A percentile compares a stretch with the other conserved stretches of the same genome.
Evolutionary conservation across 2,888 invertebrate species (phyloP).

Genomic region (Stenurella melanura): DNA sequence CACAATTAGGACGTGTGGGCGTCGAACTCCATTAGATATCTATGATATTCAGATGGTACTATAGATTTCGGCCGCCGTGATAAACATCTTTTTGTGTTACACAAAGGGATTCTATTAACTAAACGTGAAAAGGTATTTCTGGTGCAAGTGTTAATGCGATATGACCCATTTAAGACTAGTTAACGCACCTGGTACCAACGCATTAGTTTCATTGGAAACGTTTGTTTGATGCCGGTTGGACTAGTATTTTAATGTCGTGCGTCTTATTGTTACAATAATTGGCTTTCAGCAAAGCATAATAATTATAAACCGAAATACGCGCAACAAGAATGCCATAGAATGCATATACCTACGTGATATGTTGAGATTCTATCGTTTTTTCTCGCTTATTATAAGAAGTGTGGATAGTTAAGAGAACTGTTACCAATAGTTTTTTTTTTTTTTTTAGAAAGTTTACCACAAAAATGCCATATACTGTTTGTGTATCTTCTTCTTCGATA

Average conservation of each 20-base stretch:
- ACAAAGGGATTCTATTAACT: constrained; percentile 32
- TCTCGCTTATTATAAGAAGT: neutral
- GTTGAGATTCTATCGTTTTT: neutral
- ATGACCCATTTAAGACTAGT: constrained; percentile 18
- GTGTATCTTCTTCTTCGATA: no score
- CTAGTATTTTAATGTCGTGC: constrained; percentile 7
- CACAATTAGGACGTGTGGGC: neutral
- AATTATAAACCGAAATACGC: neutral
- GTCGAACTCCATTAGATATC: constrained; percentile 25
- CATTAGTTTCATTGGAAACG: constrained; percentile 4
- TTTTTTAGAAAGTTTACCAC: no score
- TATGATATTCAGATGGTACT: constrained; percentile 23
- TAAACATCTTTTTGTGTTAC: constrained; percentile 17
- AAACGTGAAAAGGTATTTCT: constrained; percentile 23
- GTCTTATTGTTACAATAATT: neutral
- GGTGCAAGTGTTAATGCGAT: constrained; percentile 11
- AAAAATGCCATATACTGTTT: no score
- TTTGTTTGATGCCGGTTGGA: constrained; percentile 3
- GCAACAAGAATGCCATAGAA: neutral
- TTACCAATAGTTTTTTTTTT: no score
- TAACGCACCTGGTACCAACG: neutral
- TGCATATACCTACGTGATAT: neutral
- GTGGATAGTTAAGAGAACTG: no score
- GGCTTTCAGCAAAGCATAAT: neutral
- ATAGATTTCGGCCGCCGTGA: constrained; percentile 13